phyloP scores from a whole-genome alignment of 2,797 vertebrate species.

The Catharus ustulatus region DNA sequence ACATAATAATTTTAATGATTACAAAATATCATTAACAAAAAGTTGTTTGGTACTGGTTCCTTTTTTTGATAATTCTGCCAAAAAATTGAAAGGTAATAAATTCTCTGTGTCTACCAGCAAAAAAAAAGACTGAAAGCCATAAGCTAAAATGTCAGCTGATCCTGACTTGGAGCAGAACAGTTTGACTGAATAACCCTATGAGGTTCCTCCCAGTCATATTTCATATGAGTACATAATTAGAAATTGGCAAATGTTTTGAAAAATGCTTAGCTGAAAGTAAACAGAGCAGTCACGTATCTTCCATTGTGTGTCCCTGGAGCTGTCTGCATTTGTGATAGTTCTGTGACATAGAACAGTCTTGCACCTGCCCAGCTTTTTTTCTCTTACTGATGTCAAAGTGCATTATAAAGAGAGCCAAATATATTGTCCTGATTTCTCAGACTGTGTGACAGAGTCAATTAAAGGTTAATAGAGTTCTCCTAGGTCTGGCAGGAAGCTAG shows the following conservation, averaged over 20 bases:
- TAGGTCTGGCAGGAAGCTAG: neutral
- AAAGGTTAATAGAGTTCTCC: constrained; percentile 5
- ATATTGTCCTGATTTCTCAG: neutral
- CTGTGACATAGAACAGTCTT: neutral
- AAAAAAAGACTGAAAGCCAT: neutral
- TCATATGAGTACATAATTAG: neutral
- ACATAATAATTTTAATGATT: neutral
- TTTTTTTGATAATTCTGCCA: neutral
- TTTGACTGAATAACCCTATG: neutral
- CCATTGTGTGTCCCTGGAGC: neutral
- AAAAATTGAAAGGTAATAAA: neutral
- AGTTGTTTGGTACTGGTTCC: neutral
- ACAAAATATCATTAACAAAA: neutral
- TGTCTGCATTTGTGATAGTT: neutral
- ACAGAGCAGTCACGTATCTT: neutral
- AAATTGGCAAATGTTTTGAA: neutral
- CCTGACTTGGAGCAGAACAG: neutral
- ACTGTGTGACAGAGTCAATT: neutral
- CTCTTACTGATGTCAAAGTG: neutral
- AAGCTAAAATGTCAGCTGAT: neutral
- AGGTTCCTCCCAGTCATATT: neutral
- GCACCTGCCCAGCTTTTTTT: neutral
- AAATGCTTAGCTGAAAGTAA: neutral
- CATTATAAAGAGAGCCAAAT: neutral
- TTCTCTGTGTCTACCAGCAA: neutral